phyloP scores from a whole-genome alignment of 2,888 invertebrate species.

The Magallana nippona region DNA sequence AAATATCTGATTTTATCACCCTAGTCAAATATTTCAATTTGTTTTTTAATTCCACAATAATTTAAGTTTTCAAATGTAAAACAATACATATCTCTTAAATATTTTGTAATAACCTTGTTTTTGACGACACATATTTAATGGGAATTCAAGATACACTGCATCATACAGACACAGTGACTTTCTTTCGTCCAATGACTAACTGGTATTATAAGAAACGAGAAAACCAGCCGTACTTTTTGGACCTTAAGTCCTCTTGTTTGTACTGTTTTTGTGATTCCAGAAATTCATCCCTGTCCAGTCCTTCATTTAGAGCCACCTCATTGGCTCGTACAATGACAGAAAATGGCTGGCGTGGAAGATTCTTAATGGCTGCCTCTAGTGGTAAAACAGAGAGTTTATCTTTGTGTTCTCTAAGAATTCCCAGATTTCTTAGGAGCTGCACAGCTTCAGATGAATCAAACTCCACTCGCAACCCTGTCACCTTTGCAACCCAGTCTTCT shows the following conservation, averaged over 20 bases:
- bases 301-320: slow-evolving; percentile 74
- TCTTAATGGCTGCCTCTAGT: slow-evolving; percentile 70
- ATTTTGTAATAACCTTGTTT: too few relatives aligned
- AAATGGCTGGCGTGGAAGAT: slow-evolving; percentile 72
- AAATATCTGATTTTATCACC: too few relatives aligned
- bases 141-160: too few relatives aligned
- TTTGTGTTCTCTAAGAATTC: slow-evolving; percentile 68
- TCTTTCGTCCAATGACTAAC: too few relatives aligned
- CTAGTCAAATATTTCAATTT: too few relatives aligned
- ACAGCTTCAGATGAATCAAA: slow-evolving; percentile 74
- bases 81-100: too few relatives aligned
- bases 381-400: slow-evolving; percentile 73
- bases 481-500: slow-evolving; percentile 72
- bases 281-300: slow-evolving; percentile 75
- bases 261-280: slow-evolving; percentile 74
- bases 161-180: too few relatives aligned
- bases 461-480: slow-evolving; percentile 67
- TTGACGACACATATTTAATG: too few relatives aligned
- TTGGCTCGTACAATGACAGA: slow-evolving; percentile 68
- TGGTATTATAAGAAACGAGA: slow-evolving; percentile 45
- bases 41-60: too few relatives aligned
- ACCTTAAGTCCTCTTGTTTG: slow-evolving; percentile 68
- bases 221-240: slow-evolving; percentile 72
- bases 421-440: slow-evolving; percentile 67
- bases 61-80: too few relatives aligned